Conservation (phyloP, 2,888 invertebrate species). For the Hirtodrosophila cameraria region DNA sequence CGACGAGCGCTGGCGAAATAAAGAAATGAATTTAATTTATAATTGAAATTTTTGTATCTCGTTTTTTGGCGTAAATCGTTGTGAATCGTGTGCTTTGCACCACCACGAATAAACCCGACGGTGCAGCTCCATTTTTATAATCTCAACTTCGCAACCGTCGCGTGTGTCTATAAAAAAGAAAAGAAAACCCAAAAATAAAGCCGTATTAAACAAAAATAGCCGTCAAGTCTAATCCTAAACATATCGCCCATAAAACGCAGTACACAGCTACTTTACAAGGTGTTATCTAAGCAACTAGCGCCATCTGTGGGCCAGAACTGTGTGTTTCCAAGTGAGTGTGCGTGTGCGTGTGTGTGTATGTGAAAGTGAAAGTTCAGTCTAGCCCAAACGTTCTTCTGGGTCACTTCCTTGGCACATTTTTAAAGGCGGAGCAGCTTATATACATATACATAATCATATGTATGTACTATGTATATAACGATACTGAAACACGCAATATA, state of each 20-base stretch:
- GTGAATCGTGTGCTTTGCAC: slow-evolving; percentile 21
- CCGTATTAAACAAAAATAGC: slow-evolving; percentile 1
- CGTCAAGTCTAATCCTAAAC: slow-evolving; percentile 10
- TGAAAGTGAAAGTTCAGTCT: slow-evolving; percentile 70
- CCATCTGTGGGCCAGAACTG: slow-evolving; percentile 36
- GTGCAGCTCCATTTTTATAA: slow-evolving; percentile 31
- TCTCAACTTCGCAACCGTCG: slow-evolving; percentile 21
- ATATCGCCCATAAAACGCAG: slow-evolving; percentile 32
- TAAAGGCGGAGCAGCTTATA: slow-evolving; percentile 17
- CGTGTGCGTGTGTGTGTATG: slow-evolving; percentile 19
- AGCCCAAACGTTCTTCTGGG: slow-evolving; percentile 44
- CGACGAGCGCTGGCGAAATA: slow-evolving; percentile 67
- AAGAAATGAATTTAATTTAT: slow-evolving; percentile 57
- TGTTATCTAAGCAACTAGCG: slow-evolving; percentile 61
- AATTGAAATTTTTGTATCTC: slow-evolving; percentile 48
- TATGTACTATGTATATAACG: slow-evolving; percentile 45
- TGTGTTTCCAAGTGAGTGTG: slow-evolving; percentile 11
- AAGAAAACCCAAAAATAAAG: slow-evolving; percentile 1
- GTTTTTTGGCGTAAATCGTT: slow-evolving; percentile 29
- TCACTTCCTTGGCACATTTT: slow-evolving; percentile 47
- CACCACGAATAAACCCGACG: slow-evolving; percentile 18
- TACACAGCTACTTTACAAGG: slow-evolving; percentile 24
- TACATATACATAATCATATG: slow-evolving; percentile 4
- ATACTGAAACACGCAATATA: slow-evolving; percentile 58
- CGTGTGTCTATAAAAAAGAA: slow-evolving; percentile 21